Percentiles rank a stretch among this genome's conserved stretches.
Evolutionary conservation across 1,140 invertebrate genomes (phyloP).

Genomic region (Apis mellifera): Amel_HAv3.1 CM009931.2:7595501-7596000

Average conservation of each 20-base stretch:
- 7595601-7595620: conserved; percentile 65
- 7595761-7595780: too few species aligned
- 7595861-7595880: conserved; percentile 15
- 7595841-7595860: neutral
- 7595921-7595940: conserved; percentile 30
- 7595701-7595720: too few species aligned
- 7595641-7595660: too few species aligned
- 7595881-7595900: conserved; percentile 12
- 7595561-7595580: conserved; percentile 59
- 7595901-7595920: conserved; percentile 18
- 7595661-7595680: neutral
- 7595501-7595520: conserved; percentile 75
- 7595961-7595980: conserved; percentile 30
- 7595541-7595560: conserved; percentile 34
- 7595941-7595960: conserved; percentile 24
- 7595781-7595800: too few species aligned
- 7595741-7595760: too few species aligned
- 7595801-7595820: too few species aligned
- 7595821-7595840: neutral
- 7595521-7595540: conserved; percentile 60
- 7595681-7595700: too few species aligned
- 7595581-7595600: conserved; percentile 68
- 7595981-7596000: neutral
- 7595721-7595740: too few species aligned
- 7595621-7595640: neutral